A percentile compares a stretch with the other conserved stretches of the same genome.
Evolutionary conservation across 2,113 vertebrate genomes (phyloP).

Genomic region (Myocastor coypus): DNA sequence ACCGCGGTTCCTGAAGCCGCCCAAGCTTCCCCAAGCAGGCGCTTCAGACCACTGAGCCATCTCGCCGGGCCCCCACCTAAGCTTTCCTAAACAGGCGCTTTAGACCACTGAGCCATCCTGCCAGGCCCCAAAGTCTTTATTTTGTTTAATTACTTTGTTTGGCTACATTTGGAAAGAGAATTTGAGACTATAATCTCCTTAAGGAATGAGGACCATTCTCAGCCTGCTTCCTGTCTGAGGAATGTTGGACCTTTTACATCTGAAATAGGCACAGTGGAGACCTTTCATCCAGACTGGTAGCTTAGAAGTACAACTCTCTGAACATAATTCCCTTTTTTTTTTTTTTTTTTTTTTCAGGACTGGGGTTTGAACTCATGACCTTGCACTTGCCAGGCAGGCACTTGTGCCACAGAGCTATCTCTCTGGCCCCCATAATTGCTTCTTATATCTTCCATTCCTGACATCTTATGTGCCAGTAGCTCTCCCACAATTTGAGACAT

Average conservation of each 20-base stretch:
- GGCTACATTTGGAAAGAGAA: slow-evolving; percentile 20
- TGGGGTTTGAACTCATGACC: too few relatives aligned
- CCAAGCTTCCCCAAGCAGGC: too few relatives aligned
- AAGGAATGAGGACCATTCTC: neutral
- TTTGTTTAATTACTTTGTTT: slow-evolving; percentile 51
- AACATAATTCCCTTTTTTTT: neutral
- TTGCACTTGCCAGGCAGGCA: too few relatives aligned
- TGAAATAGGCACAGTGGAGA: slow-evolving; percentile 15
- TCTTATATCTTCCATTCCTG: slow-evolving; percentile 64
- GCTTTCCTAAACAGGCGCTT: too few relatives aligned
- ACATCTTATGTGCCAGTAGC: neutral
- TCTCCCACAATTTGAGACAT: slow-evolving; percentile 41
- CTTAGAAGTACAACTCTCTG: slow-evolving; percentile 40
- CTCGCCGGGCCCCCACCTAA: too few relatives aligned
- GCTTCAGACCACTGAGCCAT: too few relatives aligned
- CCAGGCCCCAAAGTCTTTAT: slow-evolving; percentile 26
- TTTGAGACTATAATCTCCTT: neutral
- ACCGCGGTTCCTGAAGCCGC: too few relatives aligned
- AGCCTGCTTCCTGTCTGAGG: slow-evolving; percentile 36
- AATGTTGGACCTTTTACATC: slow-evolving; percentile 46
- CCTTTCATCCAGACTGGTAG: slow-evolving; percentile 48
- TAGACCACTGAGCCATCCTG: too few relatives aligned
- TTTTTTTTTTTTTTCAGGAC: too few relatives aligned
- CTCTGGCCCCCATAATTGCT: neutral
- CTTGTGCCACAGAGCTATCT: too few relatives aligned